Conservation (phyloP, 2,113 vertebrate species). For the Microcebus tavaratra region DNA sequence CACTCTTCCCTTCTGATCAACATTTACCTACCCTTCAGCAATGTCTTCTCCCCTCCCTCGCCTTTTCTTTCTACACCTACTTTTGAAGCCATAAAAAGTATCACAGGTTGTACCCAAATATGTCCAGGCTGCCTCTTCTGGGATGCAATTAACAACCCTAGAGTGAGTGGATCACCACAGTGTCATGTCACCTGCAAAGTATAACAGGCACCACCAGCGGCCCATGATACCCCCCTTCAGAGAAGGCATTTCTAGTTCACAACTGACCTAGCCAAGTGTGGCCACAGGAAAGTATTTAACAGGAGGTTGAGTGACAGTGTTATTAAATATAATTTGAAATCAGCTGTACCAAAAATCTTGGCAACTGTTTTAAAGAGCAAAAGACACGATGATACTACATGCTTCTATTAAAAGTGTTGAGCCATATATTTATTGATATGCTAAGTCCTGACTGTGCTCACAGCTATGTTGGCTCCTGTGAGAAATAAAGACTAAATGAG, state of each 20-base stretch:
- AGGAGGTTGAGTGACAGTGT: background rate
- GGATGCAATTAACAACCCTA: background rate
- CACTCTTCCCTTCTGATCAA: background rate
- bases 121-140: background rate
- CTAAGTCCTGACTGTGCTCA: background rate
- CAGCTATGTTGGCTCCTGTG: background rate
- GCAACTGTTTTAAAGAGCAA: background rate
- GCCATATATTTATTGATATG: background rate
- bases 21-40: background rate
- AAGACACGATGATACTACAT: background rate
- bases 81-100: background rate
- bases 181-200: rapidly evolving
- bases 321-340: background rate
- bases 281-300: background rate
- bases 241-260: background rate
- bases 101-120: background rate
- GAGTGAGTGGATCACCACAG: background rate
- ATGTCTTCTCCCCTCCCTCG: background rate
- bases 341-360: background rate
- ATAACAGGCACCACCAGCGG: background rate
- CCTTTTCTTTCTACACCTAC: background rate
- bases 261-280: background rate
- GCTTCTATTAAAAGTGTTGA: background rate
- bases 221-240: background rate
- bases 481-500: slow-evolving; percentile 5